Conservation (phyloP, 1,140 invertebrate species). For the Caenorhabditis brenneri region DNA sequence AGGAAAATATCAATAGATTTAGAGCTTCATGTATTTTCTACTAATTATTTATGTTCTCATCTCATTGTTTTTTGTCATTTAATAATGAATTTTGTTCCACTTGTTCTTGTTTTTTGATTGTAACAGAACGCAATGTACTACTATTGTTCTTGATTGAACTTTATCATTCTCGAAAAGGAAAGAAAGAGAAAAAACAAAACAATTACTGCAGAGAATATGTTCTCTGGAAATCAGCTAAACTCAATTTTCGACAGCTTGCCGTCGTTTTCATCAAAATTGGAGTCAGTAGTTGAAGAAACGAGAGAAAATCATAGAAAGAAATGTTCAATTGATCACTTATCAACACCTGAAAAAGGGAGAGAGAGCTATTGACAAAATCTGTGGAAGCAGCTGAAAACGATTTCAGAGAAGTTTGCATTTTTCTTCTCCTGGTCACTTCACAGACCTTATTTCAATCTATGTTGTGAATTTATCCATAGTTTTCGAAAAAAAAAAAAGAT, state of each 20-base stretch:
- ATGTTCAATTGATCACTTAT: not conserved
- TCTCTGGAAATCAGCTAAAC: no score
- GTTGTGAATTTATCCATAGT: no score
- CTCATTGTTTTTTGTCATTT: not conserved
- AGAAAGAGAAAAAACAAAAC: no score
- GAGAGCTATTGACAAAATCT: not conserved
- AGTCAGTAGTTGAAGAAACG: no score
- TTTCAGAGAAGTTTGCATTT: not conserved
- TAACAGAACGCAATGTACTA: no score
- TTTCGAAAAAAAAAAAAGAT: no score
- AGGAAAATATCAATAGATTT: slow-evolving; percentile 36
- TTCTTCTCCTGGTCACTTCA: not conserved
- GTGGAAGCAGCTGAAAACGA: not conserved
- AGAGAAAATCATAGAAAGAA: not conserved
- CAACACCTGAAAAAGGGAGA: not conserved
- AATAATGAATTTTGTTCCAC: not conserved
- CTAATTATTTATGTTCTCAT: not conserved
- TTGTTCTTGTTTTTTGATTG: no score
- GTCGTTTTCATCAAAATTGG: no score
- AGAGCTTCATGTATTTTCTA: slow-evolving; percentile 1
- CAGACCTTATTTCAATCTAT: not conserved
- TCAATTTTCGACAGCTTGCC: no score
- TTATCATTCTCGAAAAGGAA: no score
- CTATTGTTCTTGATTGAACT: no score
- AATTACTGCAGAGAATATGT: no score